Evolutionary conservation across 2,888 invertebrate species (phyloP), one percentile per base, ranked within the genome.

Genomic region (Glaucopsyche alexis): DNA sequence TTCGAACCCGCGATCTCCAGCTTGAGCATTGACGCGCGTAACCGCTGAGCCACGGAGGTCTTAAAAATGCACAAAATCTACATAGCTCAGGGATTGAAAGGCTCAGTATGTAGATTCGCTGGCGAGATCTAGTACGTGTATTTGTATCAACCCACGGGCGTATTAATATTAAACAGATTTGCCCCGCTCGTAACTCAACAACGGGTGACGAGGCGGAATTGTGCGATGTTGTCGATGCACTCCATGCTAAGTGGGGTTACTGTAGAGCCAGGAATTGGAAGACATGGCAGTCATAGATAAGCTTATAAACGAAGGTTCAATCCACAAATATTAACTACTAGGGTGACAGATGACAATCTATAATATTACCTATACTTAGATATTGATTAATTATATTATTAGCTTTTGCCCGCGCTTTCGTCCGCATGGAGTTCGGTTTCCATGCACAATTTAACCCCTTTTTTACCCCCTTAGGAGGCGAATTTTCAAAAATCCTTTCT

Each of bases 91-190:
- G 60, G 29, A 60, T 60, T 60, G 60, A 60, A 60, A 55, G 55
- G 55, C 60, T 60, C 29, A 14, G 60, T 60, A 60, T 60, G 60
- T 11, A 60, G 60, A 60, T 60, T 60, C 60, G 60, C 29, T 60
- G 38, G 29, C 29, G 60, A 60, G 60, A 60, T 60, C 60, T 29
- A 29, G 60, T 60, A 60, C 29, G 4, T 60, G 29, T 60, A 60
- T 60, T 60, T 60, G 60, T 60, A 60, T 60, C 65, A n/a, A 16
- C 69, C 45, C 69, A 69, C 69, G 69, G 29, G 19, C 13, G 52
- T 74, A 75, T 76, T 77, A 76, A 77, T 76, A 77, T 75, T 75
- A 74, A 76, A 76, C 74, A 73, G 72, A 73, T 73, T 72, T 55
- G 65, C 73, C 45, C 64, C 65, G 71, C 67, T 73, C 75, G 75